Percentiles rank a stretch among this genome's conserved stretches.
Conservation (phyloP, 2,888 invertebrate species). For the Rhingia rostrata region DNA sequence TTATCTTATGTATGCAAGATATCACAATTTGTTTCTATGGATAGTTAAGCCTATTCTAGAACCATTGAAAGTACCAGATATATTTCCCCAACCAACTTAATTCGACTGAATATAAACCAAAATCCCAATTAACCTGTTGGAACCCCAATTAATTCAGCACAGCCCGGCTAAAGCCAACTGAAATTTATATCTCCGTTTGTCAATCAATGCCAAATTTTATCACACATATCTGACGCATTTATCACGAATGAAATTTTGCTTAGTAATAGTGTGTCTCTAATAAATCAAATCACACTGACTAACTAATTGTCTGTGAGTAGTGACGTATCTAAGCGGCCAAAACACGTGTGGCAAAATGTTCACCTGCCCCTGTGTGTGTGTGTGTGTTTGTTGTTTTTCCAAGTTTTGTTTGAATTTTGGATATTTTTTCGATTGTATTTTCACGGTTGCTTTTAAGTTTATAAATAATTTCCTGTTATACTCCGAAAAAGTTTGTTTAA, state of each 20-base stretch:
- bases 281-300: conserved; percentile 13
- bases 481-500: neutral
- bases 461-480: neutral
- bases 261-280: neutral
- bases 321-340: neutral
- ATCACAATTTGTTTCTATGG: neutral
- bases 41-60: neutral
- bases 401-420: neutral
- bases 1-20: neutral
- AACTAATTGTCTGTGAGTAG: neutral
- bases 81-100: too few species aligned
- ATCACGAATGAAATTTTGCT: neutral
- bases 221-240: conserved; percentile 5
- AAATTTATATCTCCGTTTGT: neutral
- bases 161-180: neutral
- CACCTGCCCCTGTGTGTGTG: conserved; percentile 1
- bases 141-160: neutral
- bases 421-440: neutral
- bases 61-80: too few species aligned
- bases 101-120: too few species aligned
- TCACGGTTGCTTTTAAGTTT: neutral
- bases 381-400: neutral
- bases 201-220: conserved; percentile 18
- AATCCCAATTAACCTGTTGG: neutral
- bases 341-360: conserved; percentile 4